These are phyloP conservation scores for Paracanthobrama guichenoti DNA, from an alignment of 2,113 vertebrate genomes.

Conservation along the genomic window DNA sequence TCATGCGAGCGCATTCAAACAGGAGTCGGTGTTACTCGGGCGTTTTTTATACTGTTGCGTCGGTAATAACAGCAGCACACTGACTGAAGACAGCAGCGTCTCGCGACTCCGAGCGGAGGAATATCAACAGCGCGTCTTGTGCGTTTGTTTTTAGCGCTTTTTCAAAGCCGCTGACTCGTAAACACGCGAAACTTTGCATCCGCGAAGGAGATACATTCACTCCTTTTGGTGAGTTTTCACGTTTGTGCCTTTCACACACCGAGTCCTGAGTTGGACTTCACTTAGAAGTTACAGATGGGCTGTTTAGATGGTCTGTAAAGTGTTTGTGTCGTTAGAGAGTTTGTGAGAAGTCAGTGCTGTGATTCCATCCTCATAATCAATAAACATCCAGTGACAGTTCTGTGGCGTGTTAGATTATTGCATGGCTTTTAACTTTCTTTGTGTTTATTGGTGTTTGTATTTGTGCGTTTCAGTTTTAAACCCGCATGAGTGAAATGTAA, in stretches of 20 bases:
- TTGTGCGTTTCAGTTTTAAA: background rate
- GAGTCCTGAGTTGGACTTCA: background rate
- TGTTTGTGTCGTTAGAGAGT: conserved; percentile 17
- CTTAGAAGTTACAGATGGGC: background rate
- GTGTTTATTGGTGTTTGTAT: background rate
- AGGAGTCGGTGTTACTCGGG: conserved; percentile 70
- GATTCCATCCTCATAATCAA: background rate
- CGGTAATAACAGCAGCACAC: conserved; percentile 81
- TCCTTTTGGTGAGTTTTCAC: conserved; percentile 63
- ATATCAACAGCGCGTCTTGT: conserved; percentile 73
- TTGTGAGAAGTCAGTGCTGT: background rate
- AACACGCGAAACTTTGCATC: conserved; percentile 16
- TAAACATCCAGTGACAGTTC: conserved; percentile 4
- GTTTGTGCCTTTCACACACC: conserved; percentile 64
- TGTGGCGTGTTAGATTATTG: background rate
- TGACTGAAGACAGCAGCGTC: conserved; percentile 77
- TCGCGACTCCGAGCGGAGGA: conserved; percentile 76
- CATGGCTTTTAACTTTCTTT: background rate
- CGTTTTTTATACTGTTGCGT: conserved; percentile 74
- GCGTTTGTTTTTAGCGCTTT: conserved; percentile 61
- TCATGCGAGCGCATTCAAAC: conserved; percentile 74
- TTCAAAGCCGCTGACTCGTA: conserved; percentile 48
- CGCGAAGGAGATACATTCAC: background rate
- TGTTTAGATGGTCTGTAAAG: background rate
- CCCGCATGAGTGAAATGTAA: background rate